Evolutionary conservation across 2,113 vertebrate genomes (phyloP).

Genomic region (Oophaga pumilio): DNA sequence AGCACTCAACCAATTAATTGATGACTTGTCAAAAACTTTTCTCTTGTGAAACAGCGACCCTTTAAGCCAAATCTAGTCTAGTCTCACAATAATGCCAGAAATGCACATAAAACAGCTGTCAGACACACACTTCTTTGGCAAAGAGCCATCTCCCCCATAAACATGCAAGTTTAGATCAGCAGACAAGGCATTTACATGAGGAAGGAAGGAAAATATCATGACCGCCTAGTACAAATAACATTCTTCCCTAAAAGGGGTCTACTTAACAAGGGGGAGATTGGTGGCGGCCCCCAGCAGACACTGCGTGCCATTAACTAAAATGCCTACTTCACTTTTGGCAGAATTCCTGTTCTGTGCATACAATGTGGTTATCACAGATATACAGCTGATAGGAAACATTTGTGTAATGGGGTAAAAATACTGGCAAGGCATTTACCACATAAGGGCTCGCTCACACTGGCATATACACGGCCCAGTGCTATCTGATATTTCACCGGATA

Average conservation of each 20-base stretch:
- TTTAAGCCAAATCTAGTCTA: background rate
- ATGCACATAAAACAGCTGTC: background rate
- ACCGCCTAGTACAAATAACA: background rate
- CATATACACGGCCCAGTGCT: too few relatives aligned
- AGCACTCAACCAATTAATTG: too few relatives aligned
- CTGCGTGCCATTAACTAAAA: background rate
- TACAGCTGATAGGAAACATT: background rate
- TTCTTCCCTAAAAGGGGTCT: background rate
- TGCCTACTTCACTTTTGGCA: background rate
- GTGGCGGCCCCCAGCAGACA: background rate
- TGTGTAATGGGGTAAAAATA: background rate
- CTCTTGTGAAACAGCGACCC: background rate
- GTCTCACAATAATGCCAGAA: background rate
- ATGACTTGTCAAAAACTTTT: too few relatives aligned
- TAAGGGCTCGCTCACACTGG: too few relatives aligned
- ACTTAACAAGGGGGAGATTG: background rate
- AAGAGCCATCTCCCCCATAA: background rate
- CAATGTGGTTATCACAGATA: background rate
- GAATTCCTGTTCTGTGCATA: background rate
- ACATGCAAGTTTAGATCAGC: background rate
- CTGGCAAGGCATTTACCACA: background rate
- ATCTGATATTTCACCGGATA: too few relatives aligned
- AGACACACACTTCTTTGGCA: background rate
- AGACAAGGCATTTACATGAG: background rate
- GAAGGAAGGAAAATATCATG: background rate